A percentile compares a stretch with the other conserved stretches of the same genome.
Evolutionary conservation across 2,888 invertebrate genomes (phyloP).

Genomic region (Clunio marinus): DNA sequence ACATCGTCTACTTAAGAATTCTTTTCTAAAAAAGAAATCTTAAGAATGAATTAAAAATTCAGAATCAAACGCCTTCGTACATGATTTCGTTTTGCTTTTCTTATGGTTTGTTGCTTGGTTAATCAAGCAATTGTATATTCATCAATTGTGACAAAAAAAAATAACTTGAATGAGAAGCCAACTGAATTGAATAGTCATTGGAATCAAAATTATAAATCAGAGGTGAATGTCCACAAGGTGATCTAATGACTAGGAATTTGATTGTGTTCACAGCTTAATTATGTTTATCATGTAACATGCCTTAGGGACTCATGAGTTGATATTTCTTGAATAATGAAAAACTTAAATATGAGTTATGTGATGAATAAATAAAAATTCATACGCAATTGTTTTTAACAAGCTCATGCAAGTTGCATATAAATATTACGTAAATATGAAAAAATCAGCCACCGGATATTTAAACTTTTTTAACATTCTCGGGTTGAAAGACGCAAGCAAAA

Average conservation of each 20-base stretch:
- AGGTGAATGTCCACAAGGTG: neutral
- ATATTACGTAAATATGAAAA: too few species aligned
- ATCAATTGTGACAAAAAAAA: conserved; percentile 30
- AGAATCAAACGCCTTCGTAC: conserved; percentile 16
- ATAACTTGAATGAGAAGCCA: too few species aligned
- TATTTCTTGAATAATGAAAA: neutral
- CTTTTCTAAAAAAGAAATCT: too few species aligned
- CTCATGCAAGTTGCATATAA: neutral
- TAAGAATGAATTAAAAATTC: too few species aligned
- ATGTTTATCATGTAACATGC: conserved; percentile 2
- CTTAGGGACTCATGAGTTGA: neutral
- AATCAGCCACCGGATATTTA: too few species aligned
- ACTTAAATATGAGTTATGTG: neutral
- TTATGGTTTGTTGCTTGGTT: too few species aligned
- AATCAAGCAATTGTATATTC: conserved; percentile 34
- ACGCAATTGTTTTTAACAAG: neutral
- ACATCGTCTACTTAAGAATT: too few species aligned
- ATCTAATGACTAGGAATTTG: neutral
- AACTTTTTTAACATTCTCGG: too few species aligned
- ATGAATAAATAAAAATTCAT: neutral
- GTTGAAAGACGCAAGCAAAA: too few species aligned
- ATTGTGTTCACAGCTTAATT: conserved; percentile 2
- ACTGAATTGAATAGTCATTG: neutral
- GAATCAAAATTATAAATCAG: neutral
- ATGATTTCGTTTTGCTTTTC: neutral